Base-by-base conservation (phyloP, 2,797 vertebrate genomes). In the Sternarchorhynchus goeldii region DNA sequence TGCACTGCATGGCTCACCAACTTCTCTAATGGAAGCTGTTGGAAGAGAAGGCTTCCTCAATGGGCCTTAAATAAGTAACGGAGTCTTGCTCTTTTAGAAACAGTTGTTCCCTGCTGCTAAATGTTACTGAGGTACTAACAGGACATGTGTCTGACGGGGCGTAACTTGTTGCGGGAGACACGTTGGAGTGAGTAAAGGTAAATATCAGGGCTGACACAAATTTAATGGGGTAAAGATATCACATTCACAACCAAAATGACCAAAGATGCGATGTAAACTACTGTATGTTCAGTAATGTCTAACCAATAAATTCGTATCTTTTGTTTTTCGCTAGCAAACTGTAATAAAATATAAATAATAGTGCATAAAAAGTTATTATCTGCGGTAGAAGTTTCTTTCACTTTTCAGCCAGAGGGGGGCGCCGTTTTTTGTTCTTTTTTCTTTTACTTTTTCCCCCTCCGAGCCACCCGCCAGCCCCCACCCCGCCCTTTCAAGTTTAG, bases 341-440 rank as follows among this genome's bases (percentile, higher is more conserved):
- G 29, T 65, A 53, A 73, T 73, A 78, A 59, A 45, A 21, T 45
- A 55, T 53, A 62, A 53, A 31, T 55, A 57, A 59, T 45, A 75
- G 39, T 50, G 39, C 73, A 65, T 59, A 34, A 10, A 45, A 72
- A 63, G 79, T 34, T 57, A 32, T 75, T 63, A 20, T 36, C 20
- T 62, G 68, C 63, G n/a, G 21, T 50, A 21, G 18, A 62, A 31
- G 69, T 50, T 50, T 14, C 45, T 50, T 50, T 62, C 69, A 25
- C 65, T 74, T 72, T 73, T 84, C 34, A 18, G 67, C 86, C 86
- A 88, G 86, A 72, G 21, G 87, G 85, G 86, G 87, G 87, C 86
- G 82, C 84, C 79, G 64, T 82, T 69, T 78, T 68, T 75, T 68
- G 36, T 72, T 57, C 36, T 31, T 3, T 6, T 29, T 39, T 25